Evolutionary conservation across 1,140 invertebrate species (phyloP), one percentile per base, ranked within the genome.

Genomic region (Drosophila truncata): DNA sequence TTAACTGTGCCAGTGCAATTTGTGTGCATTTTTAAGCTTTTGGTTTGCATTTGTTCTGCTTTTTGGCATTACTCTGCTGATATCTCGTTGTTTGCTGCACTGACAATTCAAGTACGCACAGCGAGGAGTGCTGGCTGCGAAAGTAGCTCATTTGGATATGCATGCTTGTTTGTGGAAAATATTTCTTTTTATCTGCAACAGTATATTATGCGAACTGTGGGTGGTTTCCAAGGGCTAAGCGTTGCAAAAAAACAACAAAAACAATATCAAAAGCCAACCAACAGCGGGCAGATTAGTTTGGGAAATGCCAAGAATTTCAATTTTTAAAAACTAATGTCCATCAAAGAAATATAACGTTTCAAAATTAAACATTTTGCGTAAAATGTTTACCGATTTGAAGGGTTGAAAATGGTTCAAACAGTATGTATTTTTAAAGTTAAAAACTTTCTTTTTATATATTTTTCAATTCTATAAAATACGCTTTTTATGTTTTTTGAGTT

Each of bases 21-120:
- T 73, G 70, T 72, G 67, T 73, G 67, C 70, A 46, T 60, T 73
- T 71, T 72, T 73, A 73, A 60, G 70, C 54, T 41, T 35, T 72
- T 39, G 29, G 66, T 41, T 50, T 41, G 52, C 67, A 39, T 59
- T 72, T 72, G 44, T 44, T 49, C 58, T 39, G 14, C 23, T 72
- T 47, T 60, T 60, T 50, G 70, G 47, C 44, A 71, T 72, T 60
- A 50, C 66, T 58, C 66, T 60, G 52, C 41, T 59, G 69, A 58
- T 70, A 39, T 72, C 37, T 72, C 31, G 41, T 71, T 59, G 69
- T 72, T 41, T 42, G 39, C 37, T 72, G 67, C 42, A 11, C 69
- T 72, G 70, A 73, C 70, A 73, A 73, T 73, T 60, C 70, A 73
- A 73, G 70, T 50, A 73, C 70, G 70, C 70, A 72, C 70, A 73